Conservation (phyloP, 2,797 vertebrate genomes). For the Gallirallus australis region DNA sequence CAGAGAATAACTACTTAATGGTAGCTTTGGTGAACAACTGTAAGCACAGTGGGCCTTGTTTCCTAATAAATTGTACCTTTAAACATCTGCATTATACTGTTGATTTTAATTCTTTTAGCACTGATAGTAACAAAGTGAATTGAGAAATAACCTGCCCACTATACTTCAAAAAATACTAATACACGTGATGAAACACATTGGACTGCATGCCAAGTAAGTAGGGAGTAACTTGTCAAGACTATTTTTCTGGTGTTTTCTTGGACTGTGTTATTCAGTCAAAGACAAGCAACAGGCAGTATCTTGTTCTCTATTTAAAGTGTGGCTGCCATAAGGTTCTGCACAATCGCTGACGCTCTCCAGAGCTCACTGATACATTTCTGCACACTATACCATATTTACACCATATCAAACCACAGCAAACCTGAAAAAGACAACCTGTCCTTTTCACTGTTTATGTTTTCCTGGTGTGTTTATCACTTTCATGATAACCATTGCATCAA, state of each 20-base stretch:
- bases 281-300: conserved; percentile 34
- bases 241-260: conserved; percentile 4
- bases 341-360: neutral
- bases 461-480: neutral
- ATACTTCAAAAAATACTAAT: neutral
- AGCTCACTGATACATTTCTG: neutral
- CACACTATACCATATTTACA: neutral
- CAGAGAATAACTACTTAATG: neutral
- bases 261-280: neutral
- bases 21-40: neutral
- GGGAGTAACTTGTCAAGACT: neutral
- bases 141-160: neutral
- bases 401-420: conserved; percentile 18
- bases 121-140: neutral
- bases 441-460: conserved; percentile 1
- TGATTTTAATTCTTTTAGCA: neutral
- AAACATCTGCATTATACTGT: neutral
- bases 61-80: neutral
- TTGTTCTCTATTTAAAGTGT: neutral
- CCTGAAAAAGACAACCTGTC: neutral
- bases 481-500: neutral
- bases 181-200: neutral
- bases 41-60: neutral
- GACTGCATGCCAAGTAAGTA: neutral
- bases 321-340: neutral